Conservation (phyloP, 2,797 vertebrate genomes). For the Ambastaia sidthimunki region DNA sequence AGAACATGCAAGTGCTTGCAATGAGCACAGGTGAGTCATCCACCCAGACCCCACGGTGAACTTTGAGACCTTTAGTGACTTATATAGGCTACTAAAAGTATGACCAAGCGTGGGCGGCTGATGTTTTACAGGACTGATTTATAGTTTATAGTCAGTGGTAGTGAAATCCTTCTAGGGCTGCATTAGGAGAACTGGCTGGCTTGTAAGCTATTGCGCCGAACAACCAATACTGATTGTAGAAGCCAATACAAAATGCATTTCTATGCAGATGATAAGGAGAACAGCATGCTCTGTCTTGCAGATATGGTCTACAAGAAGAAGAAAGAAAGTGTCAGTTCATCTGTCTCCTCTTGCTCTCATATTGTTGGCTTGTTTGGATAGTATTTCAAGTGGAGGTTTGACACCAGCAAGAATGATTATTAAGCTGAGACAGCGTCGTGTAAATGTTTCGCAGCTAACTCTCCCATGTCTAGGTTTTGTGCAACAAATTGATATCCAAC, state of each 20-base stretch:
- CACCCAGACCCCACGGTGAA: conserved; percentile 64
- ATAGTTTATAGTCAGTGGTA: conserved; percentile 43
- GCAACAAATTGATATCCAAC: conserved; percentile 43
- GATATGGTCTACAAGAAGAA: conserved; percentile 21
- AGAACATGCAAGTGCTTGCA: conserved; percentile 98
- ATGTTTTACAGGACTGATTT: conserved; percentile 49
- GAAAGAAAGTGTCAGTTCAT: conserved; percentile 60
- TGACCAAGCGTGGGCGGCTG: conserved; percentile 61
- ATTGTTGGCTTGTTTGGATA: conserved; percentile 60
- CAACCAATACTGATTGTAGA: conserved; percentile 29
- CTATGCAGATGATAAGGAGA: conserved; percentile 32
- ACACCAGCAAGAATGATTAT: conserved; percentile 59
- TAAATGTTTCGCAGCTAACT: conserved; percentile 67
- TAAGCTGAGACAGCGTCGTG: conserved; percentile 61
- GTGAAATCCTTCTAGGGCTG: conserved; percentile 30
- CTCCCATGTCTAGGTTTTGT: conserved; percentile 72
- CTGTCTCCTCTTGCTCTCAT: conserved; percentile 73
- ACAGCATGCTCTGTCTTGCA: conserved; percentile 68
- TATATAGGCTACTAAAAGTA: conserved; percentile 64
- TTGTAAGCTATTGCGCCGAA: conserved; percentile 56
- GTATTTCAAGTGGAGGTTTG: conserved; percentile 57
- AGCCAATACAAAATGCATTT: conserved; percentile 19
- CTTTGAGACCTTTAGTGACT: conserved; percentile 76
- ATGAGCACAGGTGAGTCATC: conserved; percentile 92
- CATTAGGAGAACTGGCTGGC: conserved; percentile 31